Conservation (phyloP, 1,140 invertebrate genomes). For the Drosophila tristis region DNA sequence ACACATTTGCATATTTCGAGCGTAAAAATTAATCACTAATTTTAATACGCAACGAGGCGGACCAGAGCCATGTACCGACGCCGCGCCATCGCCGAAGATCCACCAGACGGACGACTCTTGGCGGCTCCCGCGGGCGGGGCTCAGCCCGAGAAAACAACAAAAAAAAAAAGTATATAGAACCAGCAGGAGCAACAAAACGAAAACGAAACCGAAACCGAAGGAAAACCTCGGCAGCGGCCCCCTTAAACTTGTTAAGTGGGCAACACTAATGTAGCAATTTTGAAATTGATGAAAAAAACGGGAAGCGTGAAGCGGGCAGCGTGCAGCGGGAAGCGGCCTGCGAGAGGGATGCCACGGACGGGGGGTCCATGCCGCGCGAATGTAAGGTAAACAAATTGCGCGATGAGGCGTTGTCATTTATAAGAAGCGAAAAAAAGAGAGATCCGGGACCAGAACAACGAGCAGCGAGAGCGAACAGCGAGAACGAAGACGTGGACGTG, state of each 20-base stretch:
- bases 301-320: not conserved
- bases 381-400: constrained; percentile 83
- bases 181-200: too few species aligned
- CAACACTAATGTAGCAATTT: constrained; percentile 84
- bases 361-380: constrained; percentile 15
- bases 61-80: constrained; percentile 1
- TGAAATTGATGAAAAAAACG: constrained; percentile 70
- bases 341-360: constrained; percentile 6
- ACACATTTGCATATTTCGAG: constrained; percentile 81
- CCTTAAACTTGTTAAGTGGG: constrained; percentile 83
- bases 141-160: not conserved
- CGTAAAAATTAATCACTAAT: constrained; percentile 84
- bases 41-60: constrained; percentile 74
- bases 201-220: constrained; percentile 12
- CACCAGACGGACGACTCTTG: too few species aligned
- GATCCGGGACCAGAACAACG: not conserved
- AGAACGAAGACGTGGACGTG: not conserved
- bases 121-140: too few species aligned
- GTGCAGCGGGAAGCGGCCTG: not conserved
- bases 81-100: not conserved
- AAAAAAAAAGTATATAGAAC: not conserved
- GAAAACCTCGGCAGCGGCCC: constrained; percentile 30
- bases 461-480: not conserved
- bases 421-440: constrained; percentile 29
- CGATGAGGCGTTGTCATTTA: constrained; percentile 83